A percentile compares a stretch with the other conserved stretches of the same genome.
phyloP scores from a whole-genome alignment of 2,113 vertebrate species.

The Notothenia rossii region DNA sequence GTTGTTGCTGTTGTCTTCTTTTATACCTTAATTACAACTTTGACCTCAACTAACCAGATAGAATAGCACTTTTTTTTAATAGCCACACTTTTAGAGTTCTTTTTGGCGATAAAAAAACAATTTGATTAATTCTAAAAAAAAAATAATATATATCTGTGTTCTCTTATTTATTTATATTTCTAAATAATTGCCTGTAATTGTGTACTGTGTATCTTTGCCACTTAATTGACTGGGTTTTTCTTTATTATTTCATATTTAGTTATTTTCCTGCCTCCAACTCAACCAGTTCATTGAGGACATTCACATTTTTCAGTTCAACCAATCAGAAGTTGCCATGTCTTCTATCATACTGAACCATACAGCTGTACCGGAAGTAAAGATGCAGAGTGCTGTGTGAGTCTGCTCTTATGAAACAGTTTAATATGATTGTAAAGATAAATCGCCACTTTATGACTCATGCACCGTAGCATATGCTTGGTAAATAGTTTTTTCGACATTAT shows the following conservation, averaged over 20 bases:
- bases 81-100: too few species aligned
- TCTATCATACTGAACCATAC: background rate
- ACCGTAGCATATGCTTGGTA: background rate
- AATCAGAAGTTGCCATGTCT: background rate
- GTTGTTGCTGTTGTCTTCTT: too few species aligned
- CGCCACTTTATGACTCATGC: background rate
- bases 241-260: too few species aligned
- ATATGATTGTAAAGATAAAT: conserved; percentile 10
- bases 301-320: background rate
- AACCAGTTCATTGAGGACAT: background rate
- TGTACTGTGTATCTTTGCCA: too few species aligned
- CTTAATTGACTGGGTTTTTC: too few species aligned
- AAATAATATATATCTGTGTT: too few species aligned
- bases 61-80: too few species aligned
- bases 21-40: too few species aligned
- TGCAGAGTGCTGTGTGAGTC: conserved; percentile 28
- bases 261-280: background rate
- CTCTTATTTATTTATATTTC: background rate
- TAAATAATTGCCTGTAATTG: background rate
- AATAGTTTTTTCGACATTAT: background rate
- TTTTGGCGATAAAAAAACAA: too few species aligned
- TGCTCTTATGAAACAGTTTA: conserved; percentile 18
- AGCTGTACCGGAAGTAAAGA: background rate
- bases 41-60: too few species aligned
- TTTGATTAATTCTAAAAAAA: too few species aligned